These are phyloP conservation scores for Paradoxurus hermaphroditus DNA, from an alignment of 2,113 vertebrate genomes.

Conservation along the genomic window DNA sequence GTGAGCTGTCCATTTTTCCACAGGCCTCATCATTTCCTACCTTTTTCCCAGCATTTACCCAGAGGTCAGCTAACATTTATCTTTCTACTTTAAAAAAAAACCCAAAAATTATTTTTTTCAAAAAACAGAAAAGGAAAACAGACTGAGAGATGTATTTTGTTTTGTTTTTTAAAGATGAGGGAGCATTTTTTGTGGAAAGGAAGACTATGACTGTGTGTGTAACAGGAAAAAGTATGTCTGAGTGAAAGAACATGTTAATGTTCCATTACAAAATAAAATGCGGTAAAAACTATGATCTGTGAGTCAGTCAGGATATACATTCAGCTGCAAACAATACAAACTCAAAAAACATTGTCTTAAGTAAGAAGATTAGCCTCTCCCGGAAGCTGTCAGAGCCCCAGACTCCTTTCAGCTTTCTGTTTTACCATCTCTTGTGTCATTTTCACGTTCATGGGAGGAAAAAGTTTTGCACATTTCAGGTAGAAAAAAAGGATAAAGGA, in stretches of 20 bases:
- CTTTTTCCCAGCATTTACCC: neutral
- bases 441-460: neutral
- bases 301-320: neutral
- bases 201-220: neutral
- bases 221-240: neutral
- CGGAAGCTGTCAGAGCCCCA: neutral
- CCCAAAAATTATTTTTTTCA: neutral
- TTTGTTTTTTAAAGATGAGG: neutral
- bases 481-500: neutral
- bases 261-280: neutral
- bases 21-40: neutral
- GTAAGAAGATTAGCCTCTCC: neutral
- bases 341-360: neutral
- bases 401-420: neutral
- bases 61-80: neutral
- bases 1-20: neutral
- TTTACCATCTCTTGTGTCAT: neutral
- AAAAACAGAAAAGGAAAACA: neutral
- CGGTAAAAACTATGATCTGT: neutral
- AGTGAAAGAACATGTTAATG: neutral
- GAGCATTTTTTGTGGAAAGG: neutral
- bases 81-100: neutral
- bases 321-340: constrained; percentile 13
- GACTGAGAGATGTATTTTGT: neutral
- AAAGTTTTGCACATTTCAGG: neutral